Base-by-base conservation (phyloP, 2,888 invertebrate species). In the Cremastinae sp. region DNA sequence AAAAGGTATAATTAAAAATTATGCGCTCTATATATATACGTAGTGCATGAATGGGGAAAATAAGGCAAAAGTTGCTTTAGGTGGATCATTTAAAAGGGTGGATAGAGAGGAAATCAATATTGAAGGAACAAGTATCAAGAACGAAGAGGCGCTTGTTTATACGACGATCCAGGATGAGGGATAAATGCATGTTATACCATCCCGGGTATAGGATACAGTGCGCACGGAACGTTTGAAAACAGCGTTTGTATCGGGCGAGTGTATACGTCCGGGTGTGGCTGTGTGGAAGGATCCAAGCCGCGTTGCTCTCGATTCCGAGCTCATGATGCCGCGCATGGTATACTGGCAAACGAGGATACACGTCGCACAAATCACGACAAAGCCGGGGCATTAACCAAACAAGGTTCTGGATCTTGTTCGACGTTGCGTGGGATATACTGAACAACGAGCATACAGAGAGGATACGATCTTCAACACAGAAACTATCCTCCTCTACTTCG, bases 361-460 rank as follows among this genome's bases (percentile, higher is more conserved):
- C 78, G 77, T 79, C 79, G 82, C 83, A 83, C 83, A 85, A 85
- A 86, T 86, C 83, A 82, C 82, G 81, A 74, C 74, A 77, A 78
- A 78, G 74, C 77, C 65, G 56, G 69, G 43, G 74, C 77, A 78
- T 78, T 78, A 78, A 65, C 77, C 74, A 74, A 78, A 78, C 77
- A 77, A 69, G 69, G 70, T 74, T 77, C 77, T 74, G 80, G 80
- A 75, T 81, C 81, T 78, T 78, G 80, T 77, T 79, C 79, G 81
- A 82, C 80, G 80, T 81, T 66, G 59, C 51, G 78, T 61, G 53
- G 62, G 74, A 74, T 38, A 68, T 58, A 62, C 68, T 38, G 56
- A 62, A 74, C 56, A 68, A 68, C 61, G 53, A 74, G 38, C 38
- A 36, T 41, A 61, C 73, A 54, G 73, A 74, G 59, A 47, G 59